Base-by-base conservation (phyloP, 2,888 invertebrate genomes). In the Netelia fuscicornis region DNA sequence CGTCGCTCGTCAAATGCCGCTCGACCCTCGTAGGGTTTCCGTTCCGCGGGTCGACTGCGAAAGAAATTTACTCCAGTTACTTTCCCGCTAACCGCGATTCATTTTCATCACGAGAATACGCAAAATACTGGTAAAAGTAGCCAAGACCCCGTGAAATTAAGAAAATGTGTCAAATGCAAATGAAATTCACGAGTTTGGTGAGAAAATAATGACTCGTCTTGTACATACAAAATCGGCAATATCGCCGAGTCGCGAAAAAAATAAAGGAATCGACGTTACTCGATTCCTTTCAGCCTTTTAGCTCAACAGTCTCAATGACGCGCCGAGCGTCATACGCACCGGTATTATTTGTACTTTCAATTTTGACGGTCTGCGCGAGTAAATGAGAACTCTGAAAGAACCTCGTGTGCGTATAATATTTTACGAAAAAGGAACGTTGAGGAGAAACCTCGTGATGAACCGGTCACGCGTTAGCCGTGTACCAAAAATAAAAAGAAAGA, bases 271-370 rank as follows among this genome's bases (percentile, higher is more conserved):
- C 54, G 13, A 67, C 71, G 20, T 58, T 20, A 10, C 48, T 25
- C 54, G 56, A 67, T 67, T 80, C 68, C 56, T 65, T 54, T 42
- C 54, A 58, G 48, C 10, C 58, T 58, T 58, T 58, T 20, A 58
- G 58, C 20, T 20, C 58, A 58, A 23, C 13, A 64, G 17, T 17
- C 52, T 25, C 30, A 8, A 2, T 1, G 6, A 48, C 13, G 64
- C 13, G 42, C n/a, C 52, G 65, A 54, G 56, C 37, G 48, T 62
- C 60, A 37, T 54, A 79, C 68, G 52, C 64, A 52, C 30, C 44
- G 75, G n/a, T 68, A 48, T 56, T 85, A 23, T 85, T 85, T 82
- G 75, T 79, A 78, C 78, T 82, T 82, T 85, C 68, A 81, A 85
- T 85, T 82, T 78, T 79, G 42, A 85, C 74, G 20, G 42, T 72